Conservation (phyloP, 2,113 vertebrate species). For the Castor canadensis region DNA sequence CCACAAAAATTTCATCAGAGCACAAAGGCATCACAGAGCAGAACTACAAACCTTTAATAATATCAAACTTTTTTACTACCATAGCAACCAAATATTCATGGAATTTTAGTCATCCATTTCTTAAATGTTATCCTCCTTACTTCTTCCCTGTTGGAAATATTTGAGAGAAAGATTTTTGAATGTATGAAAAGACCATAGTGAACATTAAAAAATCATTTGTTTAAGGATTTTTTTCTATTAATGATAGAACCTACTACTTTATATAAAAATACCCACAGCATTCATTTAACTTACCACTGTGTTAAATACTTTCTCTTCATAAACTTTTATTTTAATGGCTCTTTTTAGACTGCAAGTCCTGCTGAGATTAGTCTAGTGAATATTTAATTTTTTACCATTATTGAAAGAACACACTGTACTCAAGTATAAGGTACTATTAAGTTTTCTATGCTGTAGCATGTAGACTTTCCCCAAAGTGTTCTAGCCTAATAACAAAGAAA, state of each 20-base stretch:
- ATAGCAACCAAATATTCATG: neutral
- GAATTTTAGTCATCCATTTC: neutral
- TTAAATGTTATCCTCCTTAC: neutral
- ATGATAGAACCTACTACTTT: neutral
- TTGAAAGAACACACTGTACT: neutral
- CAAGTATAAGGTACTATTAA: neutral
- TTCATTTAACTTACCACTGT: neutral
- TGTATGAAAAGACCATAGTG: neutral
- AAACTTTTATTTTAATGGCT: neutral
- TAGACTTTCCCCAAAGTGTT: neutral
- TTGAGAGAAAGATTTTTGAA: neutral
- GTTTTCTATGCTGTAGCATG: neutral
- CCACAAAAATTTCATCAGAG: neutral
- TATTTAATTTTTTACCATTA: conserved; percentile 34
- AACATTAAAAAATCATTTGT: neutral
- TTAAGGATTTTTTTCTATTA: neutral
- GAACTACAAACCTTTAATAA: neutral
- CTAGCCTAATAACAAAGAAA: neutral
- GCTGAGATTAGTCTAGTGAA: conserved; percentile 8
- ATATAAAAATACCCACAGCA: neutral
- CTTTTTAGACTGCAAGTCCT: neutral
- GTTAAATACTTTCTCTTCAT: neutral
- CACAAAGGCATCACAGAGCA: neutral
- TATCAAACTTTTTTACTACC: neutral
- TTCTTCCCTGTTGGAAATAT: neutral